These are phyloP conservation scores for Eupleurogrammus muticus DNA, from an alignment of 2,797 vertebrate species.

Conservation along the genomic window DNA sequence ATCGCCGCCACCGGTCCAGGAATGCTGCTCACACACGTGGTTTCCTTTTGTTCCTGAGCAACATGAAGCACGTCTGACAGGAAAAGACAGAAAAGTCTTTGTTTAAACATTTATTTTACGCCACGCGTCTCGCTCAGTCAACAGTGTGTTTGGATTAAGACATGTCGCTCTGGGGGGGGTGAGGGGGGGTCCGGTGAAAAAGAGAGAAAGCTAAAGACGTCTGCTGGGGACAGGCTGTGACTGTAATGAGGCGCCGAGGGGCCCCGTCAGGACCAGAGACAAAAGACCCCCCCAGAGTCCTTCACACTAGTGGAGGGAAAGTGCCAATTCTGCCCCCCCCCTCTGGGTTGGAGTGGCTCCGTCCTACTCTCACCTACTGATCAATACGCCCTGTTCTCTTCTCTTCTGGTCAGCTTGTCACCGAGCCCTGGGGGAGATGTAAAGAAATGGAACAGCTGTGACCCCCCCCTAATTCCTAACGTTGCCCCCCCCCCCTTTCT, in stretches of 20 bases:
- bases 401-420: slow-evolving; percentile 69
- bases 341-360: slow-evolving; percentile 63
- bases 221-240: slow-evolving; percentile 34
- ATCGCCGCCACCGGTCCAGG: slow-evolving; percentile 55
- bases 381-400: slow-evolving; percentile 72
- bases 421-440: slow-evolving; percentile 54
- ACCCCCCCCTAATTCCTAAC: too few species aligned
- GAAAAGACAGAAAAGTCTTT: slow-evolving; percentile 16
- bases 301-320: slow-evolving; percentile 63
- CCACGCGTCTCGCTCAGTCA: slow-evolving; percentile 28
- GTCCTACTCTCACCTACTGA: slow-evolving; percentile 73
- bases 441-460: slow-evolving; percentile 66
- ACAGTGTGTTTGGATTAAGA: slow-evolving; percentile 34
- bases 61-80: slow-evolving; percentile 49
- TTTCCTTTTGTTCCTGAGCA: slow-evolving; percentile 53
- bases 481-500: slow-evolving; percentile 42
- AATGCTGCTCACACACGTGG: slow-evolving; percentile 57
- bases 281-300: slow-evolving; percentile 69
- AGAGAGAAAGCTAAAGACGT: slow-evolving; percentile 41
- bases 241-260: slow-evolving; percentile 72
- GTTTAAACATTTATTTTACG: slow-evolving; percentile 36
- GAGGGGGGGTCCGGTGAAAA: slow-evolving; percentile 45
- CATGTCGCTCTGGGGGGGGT: slow-evolving; percentile 32
- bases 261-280: slow-evolving; percentile 65
- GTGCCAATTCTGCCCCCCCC: slow-evolving; percentile 68